Base-by-base conservation (phyloP, 1,140 invertebrate species). In the Tetranychus urticae region DNA sequence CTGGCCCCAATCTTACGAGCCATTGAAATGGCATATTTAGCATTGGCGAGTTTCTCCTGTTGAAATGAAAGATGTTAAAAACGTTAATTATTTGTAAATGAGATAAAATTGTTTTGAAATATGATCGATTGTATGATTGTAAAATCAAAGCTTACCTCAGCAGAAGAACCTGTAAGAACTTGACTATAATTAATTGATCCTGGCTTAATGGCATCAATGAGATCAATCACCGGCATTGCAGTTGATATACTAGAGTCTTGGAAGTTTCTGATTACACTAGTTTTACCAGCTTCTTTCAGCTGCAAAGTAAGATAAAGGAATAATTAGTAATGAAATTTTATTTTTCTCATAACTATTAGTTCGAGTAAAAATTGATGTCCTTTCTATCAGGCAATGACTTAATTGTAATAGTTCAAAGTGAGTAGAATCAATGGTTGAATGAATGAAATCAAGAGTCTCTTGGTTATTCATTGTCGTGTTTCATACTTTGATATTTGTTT, bases 1-100 rank as follows among this genome's bases (percentile, higher is more conserved):
- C 89, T 80, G 56, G 93, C 93, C 50, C 94, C 94, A 68, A 89
- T 88, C 73, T 96, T 97, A 58, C 94, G 79, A 1, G 91, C 91
- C 81, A 94, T 89, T 1, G 90, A 94, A 68, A 99, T 89, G 48
- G 93, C 94, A 75, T 98, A 99, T 72, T 97, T 97, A 23, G 94
- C 94, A 77, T 98, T 98, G 48, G 86, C 86, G 65, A 92, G 75
- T 66, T 85, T 85, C 61, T 91, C 89, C 90, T 97, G 71, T 34
- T 34, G 36, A 35, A 50, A 10, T n/a, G 2, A 39, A 60, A 54
- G 7, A 60, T 31, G 14, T n/a, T 6, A 52, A 36, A 60, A 60
- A 5, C 6, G 33, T 37, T 5, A 7, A 54, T 6, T 1, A 13
- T 23, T 23, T 23, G 23, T 23, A 59, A 45, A 3, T 12, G 8